Evolutionary conservation across 2,888 invertebrate species (phyloP).

Genomic region (Hedychridium roseum): DNA sequence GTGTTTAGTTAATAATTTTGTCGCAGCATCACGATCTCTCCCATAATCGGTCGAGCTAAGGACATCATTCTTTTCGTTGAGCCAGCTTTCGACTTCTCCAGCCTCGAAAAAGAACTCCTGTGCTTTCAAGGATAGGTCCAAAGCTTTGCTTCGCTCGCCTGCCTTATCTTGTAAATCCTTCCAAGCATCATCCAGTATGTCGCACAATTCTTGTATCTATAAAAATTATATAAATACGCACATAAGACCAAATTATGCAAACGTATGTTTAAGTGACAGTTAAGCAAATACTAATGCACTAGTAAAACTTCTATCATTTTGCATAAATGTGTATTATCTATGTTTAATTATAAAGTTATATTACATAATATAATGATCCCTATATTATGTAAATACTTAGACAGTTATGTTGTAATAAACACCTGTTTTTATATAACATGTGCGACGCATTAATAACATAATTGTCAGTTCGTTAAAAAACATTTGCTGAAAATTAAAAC

Average conservation of each 20-base stretch:
- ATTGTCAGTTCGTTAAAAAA: not conserved
- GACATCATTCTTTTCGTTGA: slow-evolving; percentile 85
- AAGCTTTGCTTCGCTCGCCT: slow-evolving; percentile 75
- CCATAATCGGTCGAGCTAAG: slow-evolving; percentile 86
- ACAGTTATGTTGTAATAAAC: no score
- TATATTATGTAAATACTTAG: no score
- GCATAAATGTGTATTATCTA: no score
- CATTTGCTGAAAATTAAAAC: not conserved
- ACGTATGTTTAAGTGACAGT: no score
- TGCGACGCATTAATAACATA: no score
- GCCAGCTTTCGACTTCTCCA: slow-evolving; percentile 91
- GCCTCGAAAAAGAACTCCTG: slow-evolving; percentile 94
- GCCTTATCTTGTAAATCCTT: slow-evolving; percentile 75
- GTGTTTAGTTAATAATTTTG: slow-evolving; percentile 92
- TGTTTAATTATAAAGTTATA: no score
- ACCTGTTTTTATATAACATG: no score
- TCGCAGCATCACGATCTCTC: slow-evolving; percentile 88
- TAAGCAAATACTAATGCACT: no score
- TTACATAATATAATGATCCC: no score
- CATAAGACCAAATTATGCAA: not conserved
- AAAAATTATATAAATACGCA: slow-evolving; percentile 6
- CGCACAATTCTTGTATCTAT: slow-evolving; percentile 79
- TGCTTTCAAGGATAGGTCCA: slow-evolving; percentile 86
- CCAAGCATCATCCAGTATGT: slow-evolving; percentile 78
- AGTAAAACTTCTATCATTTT: no score